Base-by-base conservation (phyloP, 2,888 invertebrate genomes). In the Drosophila emarginata region DNA sequence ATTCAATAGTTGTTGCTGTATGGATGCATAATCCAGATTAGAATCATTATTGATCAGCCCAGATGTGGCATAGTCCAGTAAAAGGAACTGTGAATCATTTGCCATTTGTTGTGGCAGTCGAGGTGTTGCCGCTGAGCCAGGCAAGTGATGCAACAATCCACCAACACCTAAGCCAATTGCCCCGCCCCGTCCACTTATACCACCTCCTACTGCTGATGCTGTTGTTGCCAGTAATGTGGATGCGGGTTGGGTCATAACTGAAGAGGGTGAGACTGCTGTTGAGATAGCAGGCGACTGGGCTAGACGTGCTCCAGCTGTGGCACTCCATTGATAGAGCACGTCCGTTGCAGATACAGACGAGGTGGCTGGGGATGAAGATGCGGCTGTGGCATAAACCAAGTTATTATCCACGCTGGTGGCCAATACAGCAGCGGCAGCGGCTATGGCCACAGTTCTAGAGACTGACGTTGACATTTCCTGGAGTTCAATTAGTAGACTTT, bases 321-420 rank as follows among this genome's bases (percentile, higher is more conserved):
- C 81, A 52, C 79, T 78, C 74, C 80, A 76, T 61, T 79, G 84
- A 61, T 79, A 77, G 28, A 84, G 72, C 61, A 81, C 75, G 50
- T 77, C 74, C 66, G 77, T 54, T 6, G 72, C 65, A 57, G 75
- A 45, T 21, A 45, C 45, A 45, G 45, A 45, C 45, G 45, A 21
- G 52, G 51, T 76, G 85, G 28, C 77, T 64, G 1, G 78, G 59
- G 45, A 45, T 11, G 32, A 32, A 54, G 11, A 70, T 62, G 50
- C 74, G 85, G 23, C 76, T 64, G 1, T 2, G 32, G 45, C 45
- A 26, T 68, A 71, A 23, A 52, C 67, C 12, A 74, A 69, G 37
- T 67, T 77, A 60, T 79, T 78, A 51, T 75, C 77, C 68, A 80
- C 65, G 60, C 67, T 76, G 39, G 86, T 77, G 56, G 85, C 76